Evolutionary conservation across 2,888 invertebrate species (phyloP), one percentile per base, ranked within the genome.

Genomic region (Globia sparganii): DNA sequence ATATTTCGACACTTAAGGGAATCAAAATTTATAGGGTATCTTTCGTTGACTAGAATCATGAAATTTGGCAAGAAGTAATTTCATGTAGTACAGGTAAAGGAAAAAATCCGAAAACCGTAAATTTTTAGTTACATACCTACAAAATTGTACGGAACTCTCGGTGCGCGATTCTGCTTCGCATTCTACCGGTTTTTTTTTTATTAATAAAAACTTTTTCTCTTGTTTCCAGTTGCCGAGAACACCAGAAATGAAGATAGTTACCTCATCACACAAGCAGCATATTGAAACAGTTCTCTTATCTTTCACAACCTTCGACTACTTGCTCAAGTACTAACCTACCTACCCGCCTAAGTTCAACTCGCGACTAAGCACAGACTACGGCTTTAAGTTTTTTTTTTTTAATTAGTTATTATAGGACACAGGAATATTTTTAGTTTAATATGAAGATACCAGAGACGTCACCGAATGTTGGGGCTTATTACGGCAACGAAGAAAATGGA

Each of bases 391-490:
- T 86, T 85, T 85, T 76, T 76, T 83, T 86, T 81, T 58, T 49
- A 25, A 46, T 59, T 88, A 88, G 88, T 92, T 87, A 91, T 90
- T 87, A 87, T 86, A 90, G 91, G 80, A 89, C 86, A 88, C 75
- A 85, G 77, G 79, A 77, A 84, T 81, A 75, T 67, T 80, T 64
- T 56, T 78, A 70, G 49, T 61, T 68, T 77, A 91, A 91, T 81
- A 96, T 96, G 96, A 96, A 96, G 94, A 96, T 96, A 91, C 96
- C 96, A 21, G 96, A 96, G 92, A 94, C 94, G 0, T 90, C 94
- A 0, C 93, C 95, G 0, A 96, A 95, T 58, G 93, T 95, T 88
- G 96, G 96, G 56, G 95, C 95, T 87, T 96, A 96, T 74, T 96
- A 96, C 87, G 96, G 95, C 87, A 96, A 94, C 37, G 96, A 96